A percentile compares a stretch with the other conserved stretches of the same genome.
Conservation (phyloP, 2,797 vertebrate species). For the Pempheris klunzingeri region DNA sequence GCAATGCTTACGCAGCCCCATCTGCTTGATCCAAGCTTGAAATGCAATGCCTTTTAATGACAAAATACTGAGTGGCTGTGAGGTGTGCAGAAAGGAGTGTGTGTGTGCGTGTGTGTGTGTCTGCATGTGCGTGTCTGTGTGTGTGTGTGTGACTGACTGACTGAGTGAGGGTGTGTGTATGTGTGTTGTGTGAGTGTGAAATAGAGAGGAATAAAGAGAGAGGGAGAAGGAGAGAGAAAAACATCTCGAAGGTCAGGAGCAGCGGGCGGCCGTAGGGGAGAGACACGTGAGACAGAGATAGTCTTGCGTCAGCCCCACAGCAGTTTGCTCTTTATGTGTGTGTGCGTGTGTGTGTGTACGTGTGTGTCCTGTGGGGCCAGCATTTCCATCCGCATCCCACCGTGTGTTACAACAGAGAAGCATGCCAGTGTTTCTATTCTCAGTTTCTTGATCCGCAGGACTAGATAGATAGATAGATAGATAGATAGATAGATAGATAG, state of each 20-base stretch:
- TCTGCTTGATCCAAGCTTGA: conserved; percentile 81
- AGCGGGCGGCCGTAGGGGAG: conserved; percentile 86
- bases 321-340: conserved; percentile 72
- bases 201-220: conserved; percentile 83
- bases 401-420: conserved; percentile 69
- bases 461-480: conserved; percentile 37
- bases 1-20: conserved; percentile 77
- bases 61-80: conserved; percentile 78
- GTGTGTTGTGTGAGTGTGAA: conserved; percentile 72
- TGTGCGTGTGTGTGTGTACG: conserved; percentile 48
- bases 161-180: conserved; percentile 11
- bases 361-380: conserved; percentile 81
- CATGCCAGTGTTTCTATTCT: conserved; percentile 70
- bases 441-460: conserved; percentile 45
- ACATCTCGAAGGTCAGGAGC: conserved; percentile 89
- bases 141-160: conserved; percentile 11
- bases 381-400: conserved; percentile 81
- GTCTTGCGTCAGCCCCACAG: conserved; percentile 87
- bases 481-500: conserved; percentile 41
- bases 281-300: conserved; percentile 86
- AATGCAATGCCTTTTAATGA: conserved; percentile 85
- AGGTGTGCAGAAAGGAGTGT: conserved; percentile 64
- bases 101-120: conserved; percentile 28
- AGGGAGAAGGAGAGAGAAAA: conserved; percentile 82
- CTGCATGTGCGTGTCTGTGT: conserved; percentile 24